Percentiles rank a stretch among this genome's conserved stretches.
phyloP scores from a whole-genome alignment of 2,888 invertebrate species.

The Cerastoderma edule region DNA sequence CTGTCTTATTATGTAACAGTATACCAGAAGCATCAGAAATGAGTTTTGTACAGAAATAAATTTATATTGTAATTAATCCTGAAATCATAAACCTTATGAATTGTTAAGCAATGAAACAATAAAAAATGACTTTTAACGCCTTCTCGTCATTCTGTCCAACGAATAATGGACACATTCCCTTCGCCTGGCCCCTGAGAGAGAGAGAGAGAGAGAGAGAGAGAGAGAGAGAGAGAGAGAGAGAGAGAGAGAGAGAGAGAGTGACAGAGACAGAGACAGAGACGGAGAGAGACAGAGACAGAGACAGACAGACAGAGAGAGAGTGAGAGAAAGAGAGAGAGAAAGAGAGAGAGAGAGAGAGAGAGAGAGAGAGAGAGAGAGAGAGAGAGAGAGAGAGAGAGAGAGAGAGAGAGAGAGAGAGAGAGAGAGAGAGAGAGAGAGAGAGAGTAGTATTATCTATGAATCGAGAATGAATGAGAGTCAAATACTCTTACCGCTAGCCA shows the following conservation, averaged over 20 bases:
- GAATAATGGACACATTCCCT: too few relatives aligned
- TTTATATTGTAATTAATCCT: too few relatives aligned
- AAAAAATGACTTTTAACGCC: too few relatives aligned
- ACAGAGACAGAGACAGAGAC: constrained; percentile 6
- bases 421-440: constrained; percentile 30
- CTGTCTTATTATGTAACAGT: too few relatives aligned
- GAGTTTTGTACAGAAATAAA: too few relatives aligned
- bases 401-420: constrained; percentile 16
- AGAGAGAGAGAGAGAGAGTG: constrained; percentile 15
- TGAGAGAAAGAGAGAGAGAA: background rate
- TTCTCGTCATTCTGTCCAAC: constrained; percentile 4
- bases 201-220: constrained; percentile 28
- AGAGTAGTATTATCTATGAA: too few relatives aligned
- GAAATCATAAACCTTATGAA: too few relatives aligned
- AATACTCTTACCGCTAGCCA: too few relatives aligned
- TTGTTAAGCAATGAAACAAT: too few relatives aligned
- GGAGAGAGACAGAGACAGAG: background rate
- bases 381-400: background rate
- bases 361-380: background rate
- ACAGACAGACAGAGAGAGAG: background rate
- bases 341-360: background rate
- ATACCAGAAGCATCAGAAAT: too few relatives aligned
- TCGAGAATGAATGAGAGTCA: too few relatives aligned
- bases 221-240: constrained; percentile 36
- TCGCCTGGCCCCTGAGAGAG: constrained; percentile 12